A percentile compares a stretch with the other conserved stretches of the same genome.
phyloP scores from a whole-genome alignment of 2,113 vertebrate species.

The Phoenicopterus ruber region DNA sequence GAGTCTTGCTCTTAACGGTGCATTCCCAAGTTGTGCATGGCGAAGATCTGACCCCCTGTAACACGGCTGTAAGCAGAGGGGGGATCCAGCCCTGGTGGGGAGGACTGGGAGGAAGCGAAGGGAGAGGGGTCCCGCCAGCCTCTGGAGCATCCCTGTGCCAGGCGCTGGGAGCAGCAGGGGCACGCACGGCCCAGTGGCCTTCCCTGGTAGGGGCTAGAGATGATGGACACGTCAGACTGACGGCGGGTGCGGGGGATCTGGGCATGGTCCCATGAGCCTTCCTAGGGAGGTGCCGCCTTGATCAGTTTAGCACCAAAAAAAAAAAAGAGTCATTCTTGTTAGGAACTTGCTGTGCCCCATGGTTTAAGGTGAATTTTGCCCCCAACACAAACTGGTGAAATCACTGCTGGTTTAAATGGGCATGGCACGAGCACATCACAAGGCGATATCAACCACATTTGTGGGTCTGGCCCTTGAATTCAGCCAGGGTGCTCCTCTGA shows the following conservation, averaged over 20 bases:
- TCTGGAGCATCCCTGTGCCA: fast-evolving
- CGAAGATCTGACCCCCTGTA: background rate
- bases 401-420: background rate
- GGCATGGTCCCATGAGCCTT: background rate
- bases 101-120: background rate
- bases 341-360: background rate
- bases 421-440: fast-evolving
- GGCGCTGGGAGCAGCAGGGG: background rate
- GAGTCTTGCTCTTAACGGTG: background rate
- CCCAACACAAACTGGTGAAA: background rate
- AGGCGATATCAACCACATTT: background rate
- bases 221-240: background rate
- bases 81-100: too few species aligned
- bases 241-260: fast-evolving
- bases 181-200: fast-evolving
- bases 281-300: background rate
- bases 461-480: fast-evolving
- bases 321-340: background rate
- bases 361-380: background rate
- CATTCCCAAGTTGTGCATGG: background rate
- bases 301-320: background rate
- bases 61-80: background rate
- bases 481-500: background rate
- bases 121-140: background rate
- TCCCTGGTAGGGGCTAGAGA: background rate